Evolutionary conservation across 1,140 invertebrate genomes (phyloP).

Genomic region (Cryptotermes secundus): DNA sequence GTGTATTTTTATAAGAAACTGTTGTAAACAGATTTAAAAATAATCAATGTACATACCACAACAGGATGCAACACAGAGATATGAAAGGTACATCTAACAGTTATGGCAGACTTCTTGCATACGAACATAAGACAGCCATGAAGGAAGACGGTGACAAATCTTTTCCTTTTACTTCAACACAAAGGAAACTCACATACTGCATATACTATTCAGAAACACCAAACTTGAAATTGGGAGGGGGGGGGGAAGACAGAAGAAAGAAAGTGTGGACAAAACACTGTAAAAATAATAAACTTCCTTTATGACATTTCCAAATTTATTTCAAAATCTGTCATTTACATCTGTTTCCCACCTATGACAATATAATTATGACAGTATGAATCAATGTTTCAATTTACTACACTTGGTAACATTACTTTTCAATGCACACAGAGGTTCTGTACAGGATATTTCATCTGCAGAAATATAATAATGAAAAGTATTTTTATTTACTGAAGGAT

Average conservation of each 20-base stretch:
- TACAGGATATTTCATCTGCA: conserved; percentile 4
- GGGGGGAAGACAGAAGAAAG: neutral
- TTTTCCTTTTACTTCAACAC: too few relatives aligned
- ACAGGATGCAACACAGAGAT: too few relatives aligned
- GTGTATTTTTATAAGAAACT: too few relatives aligned
- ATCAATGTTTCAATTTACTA: neutral
- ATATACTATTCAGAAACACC: too few relatives aligned
- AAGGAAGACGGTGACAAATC: neutral
- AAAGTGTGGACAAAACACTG: neutral
- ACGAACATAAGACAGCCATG: neutral
- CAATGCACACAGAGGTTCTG: neutral
- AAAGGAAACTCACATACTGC: too few relatives aligned
- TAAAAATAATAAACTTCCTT: neutral
- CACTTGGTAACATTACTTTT: neutral
- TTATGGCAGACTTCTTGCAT: neutral
- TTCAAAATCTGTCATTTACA: conserved; percentile 14
- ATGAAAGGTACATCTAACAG: too few relatives aligned
- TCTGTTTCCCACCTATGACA: neutral
- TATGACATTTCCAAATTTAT: neutral
- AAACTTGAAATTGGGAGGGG: too few relatives aligned
- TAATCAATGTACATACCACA: too few relatives aligned
- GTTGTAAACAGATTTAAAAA: too few relatives aligned
- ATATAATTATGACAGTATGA: neutral
- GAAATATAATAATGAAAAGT: neutral
- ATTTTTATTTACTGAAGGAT: neutral